Evolutionary conservation across 2,888 invertebrate species (phyloP).

Genomic region (Noctuana brunneofusca): DNA sequence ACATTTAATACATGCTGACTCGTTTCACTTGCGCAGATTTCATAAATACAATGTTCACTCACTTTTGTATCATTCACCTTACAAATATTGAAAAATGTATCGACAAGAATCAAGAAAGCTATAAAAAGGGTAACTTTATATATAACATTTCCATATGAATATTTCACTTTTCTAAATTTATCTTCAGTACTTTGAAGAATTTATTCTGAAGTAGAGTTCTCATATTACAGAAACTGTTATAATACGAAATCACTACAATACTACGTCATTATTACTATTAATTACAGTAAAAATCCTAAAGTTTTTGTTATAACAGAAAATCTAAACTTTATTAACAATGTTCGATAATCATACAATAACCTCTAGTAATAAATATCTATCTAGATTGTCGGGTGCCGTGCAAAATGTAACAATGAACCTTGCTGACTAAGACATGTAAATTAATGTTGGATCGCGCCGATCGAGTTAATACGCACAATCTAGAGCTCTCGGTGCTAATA

Average conservation of each 20-base stretch:
- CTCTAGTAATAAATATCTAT: not conserved
- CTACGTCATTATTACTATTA: not conserved
- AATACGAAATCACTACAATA: not conserved
- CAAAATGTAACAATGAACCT: constrained; percentile 20
- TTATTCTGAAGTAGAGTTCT: too few species aligned
- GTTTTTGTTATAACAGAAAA: not conserved
- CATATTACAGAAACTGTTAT: too few species aligned
- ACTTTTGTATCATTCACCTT: not conserved
- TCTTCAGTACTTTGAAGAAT: too few species aligned
- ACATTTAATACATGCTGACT: constrained; percentile 2
- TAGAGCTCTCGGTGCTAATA: constrained; percentile 23
- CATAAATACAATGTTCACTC: not conserved
- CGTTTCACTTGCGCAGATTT: not conserved
- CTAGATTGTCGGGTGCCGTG: not conserved
- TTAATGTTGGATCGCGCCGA: constrained; percentile 25
- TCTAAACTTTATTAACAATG: not conserved
- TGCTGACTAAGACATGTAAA: constrained; percentile 24
- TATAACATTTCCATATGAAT: not conserved
- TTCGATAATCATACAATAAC: not conserved
- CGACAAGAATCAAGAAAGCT: not conserved
- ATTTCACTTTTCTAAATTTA: not conserved
- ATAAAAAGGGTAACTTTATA: not conserved
- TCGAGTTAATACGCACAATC: constrained; percentile 24
- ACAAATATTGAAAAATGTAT: not conserved
- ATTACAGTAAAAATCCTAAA: not conserved